These are phyloP conservation scores for Sebastes variabilis DNA, from an alignment of 2,797 vertebrate species.

Conservation along the genomic window DNA sequence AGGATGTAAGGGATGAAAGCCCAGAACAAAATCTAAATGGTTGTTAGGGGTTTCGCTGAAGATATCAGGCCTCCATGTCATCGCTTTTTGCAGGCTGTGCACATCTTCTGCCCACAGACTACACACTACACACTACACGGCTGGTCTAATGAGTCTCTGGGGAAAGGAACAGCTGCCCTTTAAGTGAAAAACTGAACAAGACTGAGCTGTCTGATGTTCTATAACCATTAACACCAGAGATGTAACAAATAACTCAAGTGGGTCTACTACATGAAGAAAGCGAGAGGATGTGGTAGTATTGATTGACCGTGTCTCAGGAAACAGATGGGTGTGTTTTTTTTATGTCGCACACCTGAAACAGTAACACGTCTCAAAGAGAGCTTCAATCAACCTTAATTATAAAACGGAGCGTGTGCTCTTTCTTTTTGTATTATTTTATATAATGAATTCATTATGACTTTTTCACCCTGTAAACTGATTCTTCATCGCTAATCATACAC, in stretches of 20 bases:
- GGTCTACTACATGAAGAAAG: constrained; percentile 30
- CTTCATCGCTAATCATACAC: neutral
- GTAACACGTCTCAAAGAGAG: neutral
- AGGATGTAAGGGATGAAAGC: constrained; percentile 5
- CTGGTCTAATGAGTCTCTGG: constrained; percentile 76
- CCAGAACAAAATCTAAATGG: constrained; percentile 29
- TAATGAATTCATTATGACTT: neutral
- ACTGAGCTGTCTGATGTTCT: constrained; percentile 55
- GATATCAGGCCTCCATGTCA: constrained; percentile 57
- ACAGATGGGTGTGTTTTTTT: constrained; percentile 7
- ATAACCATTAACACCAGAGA: constrained; percentile 63
- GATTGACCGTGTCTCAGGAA: constrained; percentile 18
- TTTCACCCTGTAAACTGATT: neutral
- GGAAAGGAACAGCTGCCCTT: constrained; percentile 70
- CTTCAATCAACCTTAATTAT: neutral
- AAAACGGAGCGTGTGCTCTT: neutral
- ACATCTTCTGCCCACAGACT: constrained; percentile 55
- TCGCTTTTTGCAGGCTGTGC: constrained; percentile 62
- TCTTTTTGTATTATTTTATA: neutral
- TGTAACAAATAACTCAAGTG: constrained; percentile 63
- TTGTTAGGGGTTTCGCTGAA: constrained; percentile 57
- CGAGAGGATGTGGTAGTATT: constrained; percentile 9
- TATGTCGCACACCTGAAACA: constrained; percentile 1
- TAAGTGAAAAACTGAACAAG: constrained; percentile 70
- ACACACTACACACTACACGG: constrained; percentile 53